Base-by-base conservation (phyloP, 1,140 invertebrate species). In the Platyura marginata region DNA sequence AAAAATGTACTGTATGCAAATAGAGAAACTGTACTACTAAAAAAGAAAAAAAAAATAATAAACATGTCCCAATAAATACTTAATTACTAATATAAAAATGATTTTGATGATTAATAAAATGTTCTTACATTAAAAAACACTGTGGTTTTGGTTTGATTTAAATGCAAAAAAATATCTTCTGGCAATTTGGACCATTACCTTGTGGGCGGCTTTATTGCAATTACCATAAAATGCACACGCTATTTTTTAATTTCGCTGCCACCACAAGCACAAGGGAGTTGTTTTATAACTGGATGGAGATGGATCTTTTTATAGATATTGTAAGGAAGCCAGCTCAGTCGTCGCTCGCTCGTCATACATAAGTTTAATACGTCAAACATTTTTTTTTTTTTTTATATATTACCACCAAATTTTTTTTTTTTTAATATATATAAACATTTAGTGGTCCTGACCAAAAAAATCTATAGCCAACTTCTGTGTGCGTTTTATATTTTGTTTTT, bases 161-260 rank as follows among this genome's bases (percentile, higher is more conserved):
- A 29, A 29, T 29, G 25, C 25, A 13, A 29, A 8, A 8, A 29
- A 29, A 29, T 29, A 29, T 29, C 25, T 8, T 29, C 25, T 29
- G 25, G 25, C 25, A 29, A 29, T 38, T 38, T 38, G 15, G 36
- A 38, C 36, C 36, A 38, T 38, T 38, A 38, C 36, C 36, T 38
- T 38, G 36, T 38, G 36, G 36, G 36, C 36, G 36, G n/a, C 18
- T 18, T 20, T 38, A 11, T 11, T 15, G 16, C 16, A 34, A 34
- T 15, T 15, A 34, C 16, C 16, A n/a, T 34, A 15, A 34, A 34
- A 34, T 34, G 16, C 16, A 34, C 16, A 34, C 16, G 32, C 16
- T 18, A 38, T 38, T 38, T 38, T 20, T n/a, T 18, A 38, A 9
- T 18, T 38, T 20, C 18, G 20, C 18, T 38, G 36, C 36, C 36